Evolutionary conservation across 2,888 invertebrate genomes (phyloP).

Genomic region (Linnaemya vulpina): DNA sequence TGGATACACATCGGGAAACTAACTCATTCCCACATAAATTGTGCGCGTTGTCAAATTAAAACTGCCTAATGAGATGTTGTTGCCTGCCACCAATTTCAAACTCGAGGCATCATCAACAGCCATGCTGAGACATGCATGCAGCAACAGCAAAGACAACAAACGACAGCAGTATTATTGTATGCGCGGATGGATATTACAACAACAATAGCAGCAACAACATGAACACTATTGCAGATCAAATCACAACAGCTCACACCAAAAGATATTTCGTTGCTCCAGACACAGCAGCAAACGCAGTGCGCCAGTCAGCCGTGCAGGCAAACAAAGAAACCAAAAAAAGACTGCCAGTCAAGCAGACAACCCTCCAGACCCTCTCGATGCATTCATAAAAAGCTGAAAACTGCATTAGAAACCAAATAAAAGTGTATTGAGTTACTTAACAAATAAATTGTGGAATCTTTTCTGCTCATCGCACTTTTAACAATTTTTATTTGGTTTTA

Average conservation of each 20-base stretch:
- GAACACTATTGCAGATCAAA: constrained; percentile 61
- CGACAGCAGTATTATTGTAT: constrained; percentile 42
- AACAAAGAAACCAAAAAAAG: constrained; percentile 30
- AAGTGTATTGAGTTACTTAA: constrained; percentile 68
- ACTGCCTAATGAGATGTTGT: constrained; percentile 79
- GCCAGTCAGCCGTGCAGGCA: constrained; percentile 13
- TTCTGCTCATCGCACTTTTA: constrained; percentile 17
- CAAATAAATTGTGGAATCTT: constrained; percentile 63
- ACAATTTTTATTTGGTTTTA: constrained; percentile 1
- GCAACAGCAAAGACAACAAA: constrained; percentile 39
- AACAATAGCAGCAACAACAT: constrained; percentile 44
- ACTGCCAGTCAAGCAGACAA: constrained; percentile 34
- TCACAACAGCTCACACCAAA: constrained; percentile 46
- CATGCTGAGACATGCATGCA: constrained; percentile 46
- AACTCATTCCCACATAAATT: constrained; percentile 80
- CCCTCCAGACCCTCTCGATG: constrained; percentile 36
- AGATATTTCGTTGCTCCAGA: constrained; percentile 18
- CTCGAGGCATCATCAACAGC: constrained; percentile 65
- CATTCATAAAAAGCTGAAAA: constrained; percentile 38
- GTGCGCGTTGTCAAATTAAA: constrained; percentile 81
- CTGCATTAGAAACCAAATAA: constrained; percentile 71
- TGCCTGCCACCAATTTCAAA: constrained; percentile 70
- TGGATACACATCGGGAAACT: constrained; percentile 67
- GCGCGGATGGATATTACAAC: constrained; percentile 38
- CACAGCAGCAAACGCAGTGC: not conserved